phyloP scores from a whole-genome alignment of 2,888 invertebrate species.

The Kuschelorhynchus macadamiae region DNA sequence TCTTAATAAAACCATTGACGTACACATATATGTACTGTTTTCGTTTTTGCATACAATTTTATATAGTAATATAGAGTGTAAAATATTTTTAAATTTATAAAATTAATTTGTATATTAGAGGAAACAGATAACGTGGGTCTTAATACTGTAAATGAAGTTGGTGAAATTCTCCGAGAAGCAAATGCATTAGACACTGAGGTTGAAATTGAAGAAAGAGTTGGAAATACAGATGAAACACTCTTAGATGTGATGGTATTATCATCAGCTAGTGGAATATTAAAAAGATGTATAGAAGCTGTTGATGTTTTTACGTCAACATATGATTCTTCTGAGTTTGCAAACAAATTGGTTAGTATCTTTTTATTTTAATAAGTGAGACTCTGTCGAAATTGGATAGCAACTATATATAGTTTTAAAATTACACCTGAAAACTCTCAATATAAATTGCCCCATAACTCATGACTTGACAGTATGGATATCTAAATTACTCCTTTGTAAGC shows the following conservation, averaged over 20 bases:
- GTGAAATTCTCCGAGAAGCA: conserved; percentile 59
- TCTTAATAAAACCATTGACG: too few species aligned
- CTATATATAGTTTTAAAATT: too few species aligned
- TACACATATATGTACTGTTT: too few species aligned
- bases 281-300: conserved; percentile 62
- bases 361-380: too few species aligned
- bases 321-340: conserved; percentile 69
- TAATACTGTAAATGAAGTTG: conserved; percentile 58
- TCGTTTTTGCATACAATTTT: too few species aligned
- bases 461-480: too few species aligned
- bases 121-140: conserved; percentile 53
- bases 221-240: conserved; percentile 64
- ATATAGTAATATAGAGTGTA: too few species aligned
- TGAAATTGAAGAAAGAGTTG: conserved; percentile 59
- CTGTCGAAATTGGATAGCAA: too few species aligned
- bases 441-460: too few species aligned
- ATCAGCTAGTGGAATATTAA: conserved; percentile 61
- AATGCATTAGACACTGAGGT: conserved; percentile 60
- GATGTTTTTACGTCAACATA: conserved; percentile 69
- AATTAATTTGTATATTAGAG: conserved; percentile 45
- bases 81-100: too few species aligned
- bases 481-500: too few species aligned
- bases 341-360: conserved; percentile 67
- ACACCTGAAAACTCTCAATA: too few species aligned
- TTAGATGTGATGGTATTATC: conserved; percentile 63